These are phyloP conservation scores for Patagioenas fasciata DNA, from an alignment of 2,113 vertebrate genomes.

Conservation along the genomic window DNA sequence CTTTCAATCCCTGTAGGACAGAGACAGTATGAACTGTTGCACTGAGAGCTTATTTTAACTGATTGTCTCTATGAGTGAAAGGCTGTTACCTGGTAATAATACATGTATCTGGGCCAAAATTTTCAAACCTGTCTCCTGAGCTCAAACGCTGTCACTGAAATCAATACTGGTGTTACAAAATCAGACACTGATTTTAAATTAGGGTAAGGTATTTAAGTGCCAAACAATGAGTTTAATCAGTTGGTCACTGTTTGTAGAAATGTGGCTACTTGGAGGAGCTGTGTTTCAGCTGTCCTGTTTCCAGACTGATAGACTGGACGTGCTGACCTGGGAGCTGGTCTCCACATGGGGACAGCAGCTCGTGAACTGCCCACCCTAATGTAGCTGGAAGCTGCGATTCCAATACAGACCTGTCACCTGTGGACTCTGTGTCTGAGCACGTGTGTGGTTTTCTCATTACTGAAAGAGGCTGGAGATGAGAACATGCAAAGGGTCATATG, in stretches of 20 bases:
- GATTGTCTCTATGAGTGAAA: neutral
- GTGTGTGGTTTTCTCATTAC: neutral
- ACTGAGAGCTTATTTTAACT: neutral
- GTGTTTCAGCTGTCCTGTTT: neutral
- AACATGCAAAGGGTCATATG: neutral
- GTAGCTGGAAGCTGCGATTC: neutral
- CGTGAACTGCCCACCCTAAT: neutral
- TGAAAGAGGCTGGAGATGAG: neutral
- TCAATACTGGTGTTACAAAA: neutral
- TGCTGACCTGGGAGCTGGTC: neutral
- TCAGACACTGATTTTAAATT: neutral
- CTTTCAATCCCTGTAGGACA: neutral
- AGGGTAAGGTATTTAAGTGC: neutral
- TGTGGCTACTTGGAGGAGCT: neutral
- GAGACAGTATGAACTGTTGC: neutral
- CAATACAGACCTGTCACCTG: neutral
- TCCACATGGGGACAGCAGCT: fast-evolving
- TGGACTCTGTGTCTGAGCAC: neutral
- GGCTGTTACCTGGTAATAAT: neutral
- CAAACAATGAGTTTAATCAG: neutral
- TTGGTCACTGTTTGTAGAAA: neutral
- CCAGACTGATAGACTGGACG: fast-evolving
- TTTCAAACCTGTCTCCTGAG: neutral
- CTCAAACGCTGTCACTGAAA: neutral
- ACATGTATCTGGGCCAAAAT: neutral